These are phyloP conservation scores for Oryzaephilus surinamensis DNA, from an alignment of 1,140 invertebrate genomes.

Conservation along the genomic window DNA sequence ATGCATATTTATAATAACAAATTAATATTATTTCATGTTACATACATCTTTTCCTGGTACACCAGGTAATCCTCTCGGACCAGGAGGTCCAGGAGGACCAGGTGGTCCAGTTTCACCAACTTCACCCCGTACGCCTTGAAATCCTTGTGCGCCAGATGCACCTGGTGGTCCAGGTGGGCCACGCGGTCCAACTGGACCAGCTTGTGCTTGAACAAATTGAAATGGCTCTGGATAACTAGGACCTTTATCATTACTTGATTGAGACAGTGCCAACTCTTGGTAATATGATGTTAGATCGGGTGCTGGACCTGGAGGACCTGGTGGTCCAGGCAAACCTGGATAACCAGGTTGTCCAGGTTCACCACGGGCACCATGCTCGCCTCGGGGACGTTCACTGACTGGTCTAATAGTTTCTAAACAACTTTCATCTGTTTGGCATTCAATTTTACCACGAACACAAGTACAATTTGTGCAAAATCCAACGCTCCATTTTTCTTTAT, in stretches of 20 bases:
- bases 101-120: constrained; percentile 54
- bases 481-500: constrained; percentile 51
- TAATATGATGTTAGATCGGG: constrained; percentile 62
- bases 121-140: constrained; percentile 71
- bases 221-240: constrained; percentile 52
- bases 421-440: constrained; percentile 38
- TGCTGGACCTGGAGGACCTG: constrained; percentile 57
- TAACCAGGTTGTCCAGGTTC: constrained; percentile 42
- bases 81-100: constrained; percentile 53
- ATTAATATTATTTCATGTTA: too few relatives aligned
- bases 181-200: constrained; percentile 60
- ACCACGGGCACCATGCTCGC: constrained; percentile 27
- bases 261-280: constrained; percentile 50
- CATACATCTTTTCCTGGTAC: constrained; percentile 67
- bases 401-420: constrained; percentile 25
- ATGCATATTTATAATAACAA: neutral
- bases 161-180: constrained; percentile 57
- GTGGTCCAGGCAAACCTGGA: constrained; percentile 55
- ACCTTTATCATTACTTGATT: constrained; percentile 63
- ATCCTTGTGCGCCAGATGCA: constrained; percentile 61
- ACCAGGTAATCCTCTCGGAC: constrained; percentile 55
- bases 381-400: constrained; percentile 6
- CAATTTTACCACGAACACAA: constrained; percentile 45
- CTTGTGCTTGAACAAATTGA: constrained; percentile 65
- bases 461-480: constrained; percentile 54